Base-by-base conservation (phyloP, 2,113 vertebrate species). In the Syngnathus scovelli region DNA sequence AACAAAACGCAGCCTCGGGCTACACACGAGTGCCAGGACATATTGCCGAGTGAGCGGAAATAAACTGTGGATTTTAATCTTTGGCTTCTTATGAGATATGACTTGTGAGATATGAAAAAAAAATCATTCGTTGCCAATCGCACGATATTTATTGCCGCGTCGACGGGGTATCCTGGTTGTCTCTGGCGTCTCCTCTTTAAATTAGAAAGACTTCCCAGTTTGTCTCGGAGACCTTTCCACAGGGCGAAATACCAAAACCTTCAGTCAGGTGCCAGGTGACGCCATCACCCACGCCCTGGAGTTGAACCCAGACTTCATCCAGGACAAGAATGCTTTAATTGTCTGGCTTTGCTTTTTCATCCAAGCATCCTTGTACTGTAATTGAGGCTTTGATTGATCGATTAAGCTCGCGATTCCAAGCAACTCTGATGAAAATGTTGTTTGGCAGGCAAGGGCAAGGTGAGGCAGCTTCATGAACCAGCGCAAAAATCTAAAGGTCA, bases 211-310 rank as follows among this genome's bases (percentile, higher is more conserved):
- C 19, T 44, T 55, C 36, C 51, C 51, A 82, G 75, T 86, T 75
- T 81, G 83, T 88, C 76, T 77, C 2, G 43, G 16, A 11, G 73
- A 62, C 10, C 27, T 78, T 43, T 66, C 81, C 72, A 65, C 38
- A 67, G 68, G 79, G 65, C 5, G 61, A 72, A 75, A 83, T 84
- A 74, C 76, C 75, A 33, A 49, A 51, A 18, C 12, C 55, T 51
- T 76, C 75, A 85, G 73, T 61, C 59, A 61, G 59, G 59, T 38
- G 59, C 38, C 52, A 66, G 61, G 60, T 67, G 19, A 81, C 64
- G 67, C 33, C 13, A 46, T 77, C 55, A 43, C 8, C 56, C 58
- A n/a, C 48, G 0, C 10, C 46, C 49, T 7, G 68, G 39, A 18
- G 64, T 16, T 80, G 65, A 80, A 75, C 74, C 71, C 8, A 27